Base-by-base conservation (phyloP, 2,797 vertebrate species). In the Pteropus rufus region DNA sequence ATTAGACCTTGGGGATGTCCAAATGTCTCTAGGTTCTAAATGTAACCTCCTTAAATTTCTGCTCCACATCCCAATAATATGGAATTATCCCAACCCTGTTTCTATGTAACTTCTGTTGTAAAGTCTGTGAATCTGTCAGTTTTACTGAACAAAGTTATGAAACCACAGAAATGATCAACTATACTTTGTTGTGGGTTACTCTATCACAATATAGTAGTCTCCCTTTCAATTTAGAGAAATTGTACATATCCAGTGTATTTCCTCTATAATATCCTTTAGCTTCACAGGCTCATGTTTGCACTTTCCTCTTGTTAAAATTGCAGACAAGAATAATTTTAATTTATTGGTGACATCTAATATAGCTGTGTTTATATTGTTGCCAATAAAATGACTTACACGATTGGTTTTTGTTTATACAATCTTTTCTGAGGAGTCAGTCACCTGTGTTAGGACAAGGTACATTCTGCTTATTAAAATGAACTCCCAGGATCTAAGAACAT, bases 401-500 rank as follows among this genome's bases (percentile, higher is more conserved):
- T 96, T 97, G 69, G 88, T 52, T 95, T 98, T 97, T 98, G 98
- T 96, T 97, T 95, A 84, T 89, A 75, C 86, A 91, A 85, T 94
- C 93, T 98, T 98, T 98, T 97, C 95, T 97, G 94, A 97, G 96
- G 85, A 98, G 91, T 92, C 97, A 97, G 76, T 98, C 98, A 98
- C 96, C 97, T 98, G 96, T 98, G 97, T 94, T 98, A 98, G 97
- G 94, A 89, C 93, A 98, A 98, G 79, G 97, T 97, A 98, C 97
- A 97, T 98, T 98, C 93, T 98, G 96, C 97, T 98, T 98, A 97
- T 98, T 98, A 95, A 98, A 98, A 97, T 82, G 93, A 97, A 93
- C 97, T 96, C 96, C 87, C 80, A 94, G 95, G 97, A 98, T 98
- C 98, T 97, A 95, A 97, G 97, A 98, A 98, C 96, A 95, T 96